These are phyloP conservation scores for Bolinopsis microptera DNA, from an alignment of 37 sponge, comb jelly and placozoan genomes.

Conservation along the genomic window DNA sequence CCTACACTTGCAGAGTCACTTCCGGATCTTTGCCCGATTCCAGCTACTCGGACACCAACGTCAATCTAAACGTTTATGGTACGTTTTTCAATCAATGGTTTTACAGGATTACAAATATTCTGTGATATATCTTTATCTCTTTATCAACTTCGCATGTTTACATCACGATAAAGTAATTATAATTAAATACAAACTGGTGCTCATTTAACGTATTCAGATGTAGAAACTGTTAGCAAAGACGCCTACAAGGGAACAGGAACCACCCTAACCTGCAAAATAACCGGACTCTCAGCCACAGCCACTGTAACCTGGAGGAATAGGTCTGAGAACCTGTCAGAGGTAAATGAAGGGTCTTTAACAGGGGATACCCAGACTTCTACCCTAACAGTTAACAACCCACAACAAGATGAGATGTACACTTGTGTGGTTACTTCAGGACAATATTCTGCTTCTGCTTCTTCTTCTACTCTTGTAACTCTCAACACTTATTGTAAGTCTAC, in stretches of 20 bases:
- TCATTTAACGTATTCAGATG: not conserved
- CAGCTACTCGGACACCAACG: not conserved
- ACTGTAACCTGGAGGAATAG: not conserved
- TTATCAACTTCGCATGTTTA: too few species aligned
- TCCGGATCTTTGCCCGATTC: not conserved
- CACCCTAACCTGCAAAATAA: not conserved
- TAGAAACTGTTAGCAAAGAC: not conserved
- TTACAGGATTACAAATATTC: too few species aligned
- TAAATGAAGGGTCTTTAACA: not conserved
- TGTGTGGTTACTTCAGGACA: not conserved
- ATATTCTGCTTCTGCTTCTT: not conserved
- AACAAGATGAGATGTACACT: not conserved
- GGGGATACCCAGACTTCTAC: not conserved
- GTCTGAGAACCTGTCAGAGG: not conserved
- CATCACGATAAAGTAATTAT: too few species aligned
- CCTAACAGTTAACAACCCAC: not conserved
- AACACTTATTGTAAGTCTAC: not conserved
- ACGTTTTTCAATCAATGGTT: too few species aligned
- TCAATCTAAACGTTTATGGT: not conserved
- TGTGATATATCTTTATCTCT: too few species aligned
- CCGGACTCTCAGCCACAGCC: not conserved
- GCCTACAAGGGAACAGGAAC: not conserved
- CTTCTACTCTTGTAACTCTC: not conserved
- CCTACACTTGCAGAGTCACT: not conserved
- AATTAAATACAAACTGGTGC: not conserved